A percentile compares a stretch with the other conserved stretches of the same genome.
Conservation (phyloP, 1,140 invertebrate genomes). For the Limonius californicus region DNA sequence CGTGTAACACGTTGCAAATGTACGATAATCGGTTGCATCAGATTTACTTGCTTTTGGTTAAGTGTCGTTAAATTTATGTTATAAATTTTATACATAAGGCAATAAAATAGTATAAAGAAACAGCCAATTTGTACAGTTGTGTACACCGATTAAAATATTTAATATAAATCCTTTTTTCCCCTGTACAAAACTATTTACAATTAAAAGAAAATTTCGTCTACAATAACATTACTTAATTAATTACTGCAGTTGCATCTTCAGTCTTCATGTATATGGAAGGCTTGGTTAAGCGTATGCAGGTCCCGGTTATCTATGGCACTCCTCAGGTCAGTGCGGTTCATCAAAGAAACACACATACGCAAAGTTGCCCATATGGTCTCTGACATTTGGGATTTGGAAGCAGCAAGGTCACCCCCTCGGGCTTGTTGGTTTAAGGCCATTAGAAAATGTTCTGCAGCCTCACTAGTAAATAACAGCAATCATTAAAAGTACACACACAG, state of each 20-base stretch:
- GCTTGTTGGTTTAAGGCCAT: slow-evolving; percentile 90
- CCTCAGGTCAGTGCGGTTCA: slow-evolving; percentile 78
- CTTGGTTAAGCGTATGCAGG: slow-evolving; percentile 60
- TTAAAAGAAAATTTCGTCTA: background rate
- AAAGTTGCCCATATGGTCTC: slow-evolving; percentile 94
- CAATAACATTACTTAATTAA: background rate
- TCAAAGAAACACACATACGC: slow-evolving; percentile 82
- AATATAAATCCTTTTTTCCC: background rate
- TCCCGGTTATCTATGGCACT: slow-evolving; percentile 71
- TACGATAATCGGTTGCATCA: too few relatives aligned
- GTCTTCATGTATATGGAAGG: slow-evolving; percentile 46
- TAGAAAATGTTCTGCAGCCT: slow-evolving; percentile 94
- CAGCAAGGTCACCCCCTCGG: slow-evolving; percentile 57
- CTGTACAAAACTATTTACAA: background rate
- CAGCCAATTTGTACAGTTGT: background rate
- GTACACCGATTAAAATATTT: background rate
- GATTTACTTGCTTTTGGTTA: background rate
- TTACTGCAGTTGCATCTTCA: background rate
- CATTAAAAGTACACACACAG: background rate
- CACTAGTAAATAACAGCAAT: slow-evolving; percentile 54
- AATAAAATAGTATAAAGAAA: slow-evolving; percentile 4
- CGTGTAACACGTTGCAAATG: too few relatives aligned
- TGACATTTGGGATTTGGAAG: slow-evolving; percentile 68
- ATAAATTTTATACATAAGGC: slow-evolving; percentile 10
- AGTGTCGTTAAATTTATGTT: background rate